A percentile compares a stretch with the other conserved stretches of the same genome.
Conservation (phyloP, 2,113 vertebrate species). For the Pseudolaguvia tuberculata region DNA sequence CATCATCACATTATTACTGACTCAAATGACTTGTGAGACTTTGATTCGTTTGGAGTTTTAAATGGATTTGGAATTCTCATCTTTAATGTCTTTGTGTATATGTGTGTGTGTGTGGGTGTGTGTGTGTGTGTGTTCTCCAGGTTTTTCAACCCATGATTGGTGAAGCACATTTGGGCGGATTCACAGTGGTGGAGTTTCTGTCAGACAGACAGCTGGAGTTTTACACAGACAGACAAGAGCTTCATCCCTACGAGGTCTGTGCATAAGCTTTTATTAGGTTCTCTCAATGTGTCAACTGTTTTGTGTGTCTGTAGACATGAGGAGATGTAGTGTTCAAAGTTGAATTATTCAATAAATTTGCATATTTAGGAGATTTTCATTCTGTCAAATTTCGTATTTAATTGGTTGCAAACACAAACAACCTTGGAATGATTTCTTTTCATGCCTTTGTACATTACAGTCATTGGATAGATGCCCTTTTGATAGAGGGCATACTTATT, state of each 20-base stretch:
- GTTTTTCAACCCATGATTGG: constrained; percentile 45
- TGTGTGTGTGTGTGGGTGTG: background rate
- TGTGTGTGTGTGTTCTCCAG: constrained; percentile 27
- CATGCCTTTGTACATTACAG: too few relatives aligned
- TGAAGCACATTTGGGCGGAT: constrained; percentile 27
- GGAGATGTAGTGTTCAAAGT: too few relatives aligned
- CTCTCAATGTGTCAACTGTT: background rate
- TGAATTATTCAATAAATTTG: background rate
- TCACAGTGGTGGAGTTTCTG: constrained; percentile 47
- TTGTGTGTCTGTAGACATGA: background rate
- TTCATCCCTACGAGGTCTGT: constrained; percentile 41
- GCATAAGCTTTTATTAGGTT: background rate
- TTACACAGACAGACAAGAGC: constrained; percentile 39
- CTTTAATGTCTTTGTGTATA: background rate
- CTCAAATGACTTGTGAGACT: too few relatives aligned
- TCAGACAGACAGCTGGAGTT: constrained; percentile 49
- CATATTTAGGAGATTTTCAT: too few relatives aligned
- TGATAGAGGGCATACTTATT: too few relatives aligned
- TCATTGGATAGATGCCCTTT: too few relatives aligned
- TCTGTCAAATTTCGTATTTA: too few relatives aligned
- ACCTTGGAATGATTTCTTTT: too few relatives aligned
- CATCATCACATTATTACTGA: too few relatives aligned
- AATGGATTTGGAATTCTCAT: background rate
- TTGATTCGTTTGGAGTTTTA: background rate
- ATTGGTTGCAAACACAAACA: too few relatives aligned